These are phyloP conservation scores for Aphaenogaster ashmeadi DNA, from an alignment of 1,140 invertebrate genomes.

Conservation along the genomic window DNA sequence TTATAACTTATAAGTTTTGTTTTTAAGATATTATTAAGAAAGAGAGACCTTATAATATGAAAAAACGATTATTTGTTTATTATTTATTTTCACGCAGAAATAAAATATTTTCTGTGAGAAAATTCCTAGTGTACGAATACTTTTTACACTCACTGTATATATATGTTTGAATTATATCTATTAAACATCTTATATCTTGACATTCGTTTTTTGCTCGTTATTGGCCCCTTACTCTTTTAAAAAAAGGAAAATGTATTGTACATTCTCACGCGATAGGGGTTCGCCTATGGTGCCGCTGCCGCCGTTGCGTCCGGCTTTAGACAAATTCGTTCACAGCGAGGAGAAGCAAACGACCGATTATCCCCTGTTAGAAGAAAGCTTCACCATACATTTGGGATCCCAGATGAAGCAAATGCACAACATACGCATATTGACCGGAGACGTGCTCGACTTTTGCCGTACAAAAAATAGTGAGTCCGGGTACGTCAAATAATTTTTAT, in stretches of 20 bases:
- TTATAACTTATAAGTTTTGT: too few relatives aligned
- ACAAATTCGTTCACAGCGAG: constrained; percentile 78
- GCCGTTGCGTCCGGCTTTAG: constrained; percentile 75
- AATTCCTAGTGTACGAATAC: too few relatives aligned
- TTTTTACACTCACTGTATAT: too few relatives aligned
- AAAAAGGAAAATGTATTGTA: neutral
- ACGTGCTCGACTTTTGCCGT: constrained; percentile 95
- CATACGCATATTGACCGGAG: constrained; percentile 95
- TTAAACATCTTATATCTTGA: too few relatives aligned
- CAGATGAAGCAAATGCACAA: constrained; percentile 99
- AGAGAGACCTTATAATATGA: too few relatives aligned
- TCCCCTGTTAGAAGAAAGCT: constrained; percentile 94
- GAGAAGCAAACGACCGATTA: constrained; percentile 81
- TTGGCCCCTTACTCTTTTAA: too few relatives aligned
- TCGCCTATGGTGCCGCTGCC: constrained; percentile 83
- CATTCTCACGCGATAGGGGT: constrained; percentile 73
- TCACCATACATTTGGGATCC: constrained; percentile 98
- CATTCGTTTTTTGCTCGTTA: too few relatives aligned
- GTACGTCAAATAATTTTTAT: constrained; percentile 71
- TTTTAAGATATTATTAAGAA: too few relatives aligned
- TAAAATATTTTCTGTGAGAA: too few relatives aligned
- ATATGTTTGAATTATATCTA: too few relatives aligned
- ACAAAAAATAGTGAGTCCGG: constrained; percentile 88
- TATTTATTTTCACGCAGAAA: too few relatives aligned
- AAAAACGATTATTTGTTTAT: too few relatives aligned